A percentile compares a stretch with the other conserved stretches of the same genome.
These are phyloP conservation scores for Meteorus colon DNA, from an alignment of 2,888 invertebrate species.

Conservation along the genomic window DNA sequence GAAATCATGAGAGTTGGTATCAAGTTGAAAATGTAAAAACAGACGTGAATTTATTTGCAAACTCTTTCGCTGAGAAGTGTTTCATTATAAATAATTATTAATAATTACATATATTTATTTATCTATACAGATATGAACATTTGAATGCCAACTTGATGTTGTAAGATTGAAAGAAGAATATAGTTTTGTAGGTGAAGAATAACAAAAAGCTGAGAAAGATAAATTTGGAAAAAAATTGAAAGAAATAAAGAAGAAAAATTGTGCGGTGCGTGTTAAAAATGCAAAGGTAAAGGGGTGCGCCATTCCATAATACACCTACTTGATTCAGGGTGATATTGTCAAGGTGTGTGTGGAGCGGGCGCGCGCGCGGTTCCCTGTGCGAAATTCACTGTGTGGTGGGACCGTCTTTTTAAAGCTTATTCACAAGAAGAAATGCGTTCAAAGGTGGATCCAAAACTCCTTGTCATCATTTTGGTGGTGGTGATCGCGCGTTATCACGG, in stretches of 20 bases:
- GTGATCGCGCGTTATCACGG: constrained; percentile 64
- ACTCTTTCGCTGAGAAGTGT: neutral
- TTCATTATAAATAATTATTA: neutral
- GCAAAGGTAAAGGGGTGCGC: constrained; percentile 28
- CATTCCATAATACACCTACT: neutral
- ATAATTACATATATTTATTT: no score
- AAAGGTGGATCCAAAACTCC: constrained; percentile 39
- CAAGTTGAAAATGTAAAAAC: constrained; percentile 17
- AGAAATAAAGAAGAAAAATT: neutral
- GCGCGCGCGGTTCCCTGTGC: neutral
- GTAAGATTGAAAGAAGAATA: neutral
- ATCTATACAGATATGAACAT: neutral
- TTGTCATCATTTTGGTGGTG: constrained; percentile 58
- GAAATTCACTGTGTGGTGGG: constrained; percentile 17
- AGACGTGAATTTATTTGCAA: constrained; percentile 10
- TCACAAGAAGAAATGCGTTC: constrained; percentile 21
- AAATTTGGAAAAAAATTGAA: neutral
- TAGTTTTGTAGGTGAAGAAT: neutral
- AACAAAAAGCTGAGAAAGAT: neutral
- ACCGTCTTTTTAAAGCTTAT: constrained; percentile 9
- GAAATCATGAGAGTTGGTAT: no score
- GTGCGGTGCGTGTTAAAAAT: constrained; percentile 32
- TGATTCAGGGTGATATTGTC: constrained; percentile 4
- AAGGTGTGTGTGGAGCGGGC: constrained; percentile 11
- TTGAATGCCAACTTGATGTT: neutral